These are phyloP conservation scores for Dugesia japonica DNA, from an alignment of 2,888 invertebrate species.

Conservation along the genomic window DNA sequence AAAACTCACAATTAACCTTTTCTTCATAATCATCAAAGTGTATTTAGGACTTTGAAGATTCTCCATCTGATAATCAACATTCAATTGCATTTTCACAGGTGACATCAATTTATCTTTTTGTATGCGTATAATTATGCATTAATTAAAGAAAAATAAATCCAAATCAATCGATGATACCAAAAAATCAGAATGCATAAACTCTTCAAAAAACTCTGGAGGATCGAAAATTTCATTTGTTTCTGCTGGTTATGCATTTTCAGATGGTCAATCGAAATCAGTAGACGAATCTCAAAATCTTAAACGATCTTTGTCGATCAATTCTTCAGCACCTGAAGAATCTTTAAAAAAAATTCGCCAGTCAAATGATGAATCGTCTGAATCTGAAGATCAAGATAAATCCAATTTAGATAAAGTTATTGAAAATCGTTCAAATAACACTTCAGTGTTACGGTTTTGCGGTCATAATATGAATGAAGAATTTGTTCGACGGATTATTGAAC, in stretches of 20 bases:
- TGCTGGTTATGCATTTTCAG: neutral
- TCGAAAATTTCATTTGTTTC: neutral
- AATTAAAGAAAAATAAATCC: neutral
- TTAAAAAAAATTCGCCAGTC: neutral
- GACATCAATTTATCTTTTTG: too few species aligned
- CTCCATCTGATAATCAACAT: too few species aligned
- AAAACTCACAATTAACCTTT: too few species aligned
- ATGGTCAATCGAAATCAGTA: neutral
- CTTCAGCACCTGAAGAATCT: neutral
- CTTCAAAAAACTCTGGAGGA: neutral
- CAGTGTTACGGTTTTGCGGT: neutral
- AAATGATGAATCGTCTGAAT: neutral
- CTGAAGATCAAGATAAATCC: neutral
- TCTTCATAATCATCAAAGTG: too few species aligned
- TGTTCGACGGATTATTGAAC: neutral
- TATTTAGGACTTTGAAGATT: too few species aligned
- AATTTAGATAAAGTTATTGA: neutral
- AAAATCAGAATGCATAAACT: neutral
- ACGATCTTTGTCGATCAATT: neutral
- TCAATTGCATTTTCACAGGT: too few species aligned
- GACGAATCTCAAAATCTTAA: neutral
- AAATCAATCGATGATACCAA: neutral
- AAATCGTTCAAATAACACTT: neutral
- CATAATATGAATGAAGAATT: conserved; percentile 20
- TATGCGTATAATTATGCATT: too few species aligned